Percentiles rank a stretch among this genome's conserved stretches.
Conservation (phyloP, 2,797 vertebrate species). For the Cyclura pinguis region DNA sequence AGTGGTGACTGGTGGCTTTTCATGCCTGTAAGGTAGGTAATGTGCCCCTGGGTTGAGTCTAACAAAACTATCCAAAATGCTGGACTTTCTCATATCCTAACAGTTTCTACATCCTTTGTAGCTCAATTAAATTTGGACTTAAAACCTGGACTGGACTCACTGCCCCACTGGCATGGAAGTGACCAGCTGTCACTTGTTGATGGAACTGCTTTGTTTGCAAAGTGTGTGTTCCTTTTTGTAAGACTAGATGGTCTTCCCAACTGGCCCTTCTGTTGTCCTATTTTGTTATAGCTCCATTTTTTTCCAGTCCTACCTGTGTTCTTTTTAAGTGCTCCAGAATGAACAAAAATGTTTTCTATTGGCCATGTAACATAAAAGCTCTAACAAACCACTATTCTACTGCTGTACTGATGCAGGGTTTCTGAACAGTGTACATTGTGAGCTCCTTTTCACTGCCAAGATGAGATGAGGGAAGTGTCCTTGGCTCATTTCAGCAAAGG, state of each 20-base stretch:
- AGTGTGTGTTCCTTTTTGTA: slow-evolving; percentile 42
- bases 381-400: background rate
- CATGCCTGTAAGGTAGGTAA: too few species aligned
- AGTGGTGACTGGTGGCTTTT: background rate
- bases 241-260: background rate
- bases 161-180: too few species aligned
- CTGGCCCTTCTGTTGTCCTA: slow-evolving; percentile 14
- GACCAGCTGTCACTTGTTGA: too few species aligned
- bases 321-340: background rate
- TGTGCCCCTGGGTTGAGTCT: too few species aligned
- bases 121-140: too few species aligned
- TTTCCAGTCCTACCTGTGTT: background rate
- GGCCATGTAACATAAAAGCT: background rate
- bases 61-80: too few species aligned
- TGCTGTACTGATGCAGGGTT: background rate
- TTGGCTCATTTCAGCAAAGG: background rate
- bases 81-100: too few species aligned
- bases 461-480: background rate
- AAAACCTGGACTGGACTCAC: too few species aligned
- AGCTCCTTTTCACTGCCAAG: background rate
- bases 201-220: background rate
- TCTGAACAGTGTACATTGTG: background rate
- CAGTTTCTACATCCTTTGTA: too few species aligned
- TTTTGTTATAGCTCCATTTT: background rate
- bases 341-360: background rate